Evolutionary conservation across 2,113 vertebrate species (phyloP).

Genomic region (Pontoporia blainvillei): DNA sequence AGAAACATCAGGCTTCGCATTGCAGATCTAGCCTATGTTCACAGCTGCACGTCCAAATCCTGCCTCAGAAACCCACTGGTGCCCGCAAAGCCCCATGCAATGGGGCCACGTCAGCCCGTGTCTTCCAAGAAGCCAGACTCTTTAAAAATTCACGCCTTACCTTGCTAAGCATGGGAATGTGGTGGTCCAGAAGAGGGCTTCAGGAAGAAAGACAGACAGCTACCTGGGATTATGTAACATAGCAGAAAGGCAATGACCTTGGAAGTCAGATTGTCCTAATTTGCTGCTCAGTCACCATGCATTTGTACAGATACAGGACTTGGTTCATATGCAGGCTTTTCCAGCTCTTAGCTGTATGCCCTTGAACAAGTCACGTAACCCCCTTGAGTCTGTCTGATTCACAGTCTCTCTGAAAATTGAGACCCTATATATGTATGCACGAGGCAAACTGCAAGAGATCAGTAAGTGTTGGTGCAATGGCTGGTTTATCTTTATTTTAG

Average conservation of each 20-base stretch:
- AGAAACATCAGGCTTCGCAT: neutral
- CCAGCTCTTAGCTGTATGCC: neutral
- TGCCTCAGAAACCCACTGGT: accelerated
- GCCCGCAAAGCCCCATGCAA: neutral
- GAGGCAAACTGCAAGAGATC: neutral
- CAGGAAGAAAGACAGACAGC: neutral
- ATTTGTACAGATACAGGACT: accelerated
- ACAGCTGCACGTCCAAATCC: neutral
- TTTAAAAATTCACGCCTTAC: neutral
- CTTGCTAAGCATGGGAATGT: neutral
- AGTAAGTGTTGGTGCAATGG: accelerated
- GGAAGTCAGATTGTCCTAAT: neutral
- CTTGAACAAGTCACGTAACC: neutral
- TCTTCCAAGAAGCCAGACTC: neutral
- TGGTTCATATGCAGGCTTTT: neutral
- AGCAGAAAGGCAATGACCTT: neutral
- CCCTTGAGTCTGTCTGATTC: neutral
- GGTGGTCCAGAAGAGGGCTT: neutral
- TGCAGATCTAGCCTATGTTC: neutral
- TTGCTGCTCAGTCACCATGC: accelerated
- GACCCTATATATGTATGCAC: no score
- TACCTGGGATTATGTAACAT: accelerated
- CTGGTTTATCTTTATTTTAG: constrained; percentile 47
- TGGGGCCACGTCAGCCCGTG: accelerated
- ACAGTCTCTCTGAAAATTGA: neutral